Evolutionary conservation across 2,113 vertebrate species (phyloP).

Genomic region (Leuciscus idus): DNA sequence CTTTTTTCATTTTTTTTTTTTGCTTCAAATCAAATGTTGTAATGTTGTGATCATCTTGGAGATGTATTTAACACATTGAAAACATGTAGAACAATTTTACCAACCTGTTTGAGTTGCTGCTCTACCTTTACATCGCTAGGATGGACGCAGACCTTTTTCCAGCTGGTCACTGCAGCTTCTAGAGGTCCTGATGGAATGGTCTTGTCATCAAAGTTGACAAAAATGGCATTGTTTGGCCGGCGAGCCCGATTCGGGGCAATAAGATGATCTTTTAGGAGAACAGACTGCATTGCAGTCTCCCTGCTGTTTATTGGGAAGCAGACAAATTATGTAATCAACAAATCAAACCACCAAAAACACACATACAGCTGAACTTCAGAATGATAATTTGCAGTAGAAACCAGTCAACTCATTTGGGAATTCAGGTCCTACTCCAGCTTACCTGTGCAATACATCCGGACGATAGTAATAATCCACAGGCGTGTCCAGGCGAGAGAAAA

Average conservation of each 20-base stretch:
- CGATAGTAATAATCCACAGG: conserved; percentile 91
- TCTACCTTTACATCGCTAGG: conserved; percentile 78
- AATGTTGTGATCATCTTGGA: too few species aligned
- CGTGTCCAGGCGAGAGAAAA: conserved; percentile 93
- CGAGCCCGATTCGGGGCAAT: conserved; percentile 88
- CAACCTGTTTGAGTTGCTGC: conserved; percentile 74
- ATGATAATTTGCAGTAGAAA: not conserved
- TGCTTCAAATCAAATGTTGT: too few species aligned
- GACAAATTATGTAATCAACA: not conserved
- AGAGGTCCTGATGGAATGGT: conserved; percentile 79
- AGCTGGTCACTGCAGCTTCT: conserved; percentile 84
- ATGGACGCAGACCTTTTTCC: conserved; percentile 81
- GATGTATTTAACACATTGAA: too few species aligned
- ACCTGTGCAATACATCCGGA: conserved; percentile 84
- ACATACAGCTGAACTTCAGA: not conserved
- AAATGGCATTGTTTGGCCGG: conserved; percentile 92
- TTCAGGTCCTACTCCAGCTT: not conserved
- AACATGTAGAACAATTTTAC: not conserved
- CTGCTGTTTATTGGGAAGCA: conserved; percentile 53
- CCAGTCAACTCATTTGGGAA: not conserved
- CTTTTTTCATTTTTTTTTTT: not conserved
- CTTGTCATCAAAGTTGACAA: conserved; percentile 85
- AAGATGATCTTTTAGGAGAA: conserved; percentile 80
- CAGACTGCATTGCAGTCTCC: conserved; percentile 77
- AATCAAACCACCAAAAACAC: not conserved